Evolutionary conservation across 2,797 vertebrate genomes (phyloP), one percentile per base, ranked within the genome.

Genomic region (Phataginus tricuspis): DNA sequence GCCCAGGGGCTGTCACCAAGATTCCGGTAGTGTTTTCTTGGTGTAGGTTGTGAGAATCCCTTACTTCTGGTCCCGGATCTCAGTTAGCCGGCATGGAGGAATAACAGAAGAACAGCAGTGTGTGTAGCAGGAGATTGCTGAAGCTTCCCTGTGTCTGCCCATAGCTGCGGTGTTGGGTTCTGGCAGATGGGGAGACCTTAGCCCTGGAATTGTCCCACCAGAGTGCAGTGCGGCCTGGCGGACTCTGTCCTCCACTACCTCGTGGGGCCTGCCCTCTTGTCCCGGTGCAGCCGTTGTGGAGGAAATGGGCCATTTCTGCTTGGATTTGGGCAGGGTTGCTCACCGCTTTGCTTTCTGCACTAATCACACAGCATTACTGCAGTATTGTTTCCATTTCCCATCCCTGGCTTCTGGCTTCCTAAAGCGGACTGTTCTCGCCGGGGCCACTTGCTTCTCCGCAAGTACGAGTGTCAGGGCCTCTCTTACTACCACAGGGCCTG

Each of bases 401-500:
- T 84, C 84, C 97, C 98, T 97, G 97, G 96, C 97, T 95, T 96
- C 95, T 6, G 42, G 98, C 98, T 98, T 98, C 98, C 97, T 92
- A 80, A 97, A 98, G 98, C 98, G 98, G 98, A 98, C 98, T 98
- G 98, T 98, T 98, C 98, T 98, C 97, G 96, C 97, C 98, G 98
- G 97, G 98, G 98, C 98, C 98, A 96, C 98, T 97, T 98, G 98
- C 98, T 98, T 98, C 97, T 98, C 98, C 96, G 98, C 98, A 98
- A 98, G 98, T 98, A 98, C 98, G 97, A 94, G 96, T 97, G 98
- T 98, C 98, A 98, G 98, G 98, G 98, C 98, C 96, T 98, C 98
- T 98, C 98, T 99, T 98, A 98, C 98, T 98, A 98, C 98, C 99
- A 99, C 99, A 99, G 99, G 99, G 99, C 98, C 98, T 99, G 95